Percentiles rank a stretch among this genome's conserved stretches.
phyloP scores from a whole-genome alignment of 2,113 vertebrate genomes.

The Microcebus ravelobensis region DNA sequence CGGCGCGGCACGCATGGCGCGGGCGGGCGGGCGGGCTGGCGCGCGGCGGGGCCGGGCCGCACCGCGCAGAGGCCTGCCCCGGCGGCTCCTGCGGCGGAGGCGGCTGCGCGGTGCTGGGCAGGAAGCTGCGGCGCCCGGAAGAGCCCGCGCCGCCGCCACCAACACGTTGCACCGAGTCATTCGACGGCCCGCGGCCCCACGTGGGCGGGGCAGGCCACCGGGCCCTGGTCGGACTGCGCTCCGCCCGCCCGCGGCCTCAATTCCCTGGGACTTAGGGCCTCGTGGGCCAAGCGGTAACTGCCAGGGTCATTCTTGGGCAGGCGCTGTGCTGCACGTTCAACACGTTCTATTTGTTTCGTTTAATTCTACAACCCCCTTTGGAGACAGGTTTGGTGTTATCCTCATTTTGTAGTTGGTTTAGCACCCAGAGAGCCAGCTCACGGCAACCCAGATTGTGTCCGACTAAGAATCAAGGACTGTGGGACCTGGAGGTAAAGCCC shows the following conservation, averaged over 20 bases:
- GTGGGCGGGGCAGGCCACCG: conserved; percentile 71
- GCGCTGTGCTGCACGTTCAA: background rate
- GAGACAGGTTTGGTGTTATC: background rate
- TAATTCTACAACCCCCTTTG: background rate
- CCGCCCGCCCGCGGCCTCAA: background rate
- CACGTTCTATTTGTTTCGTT: background rate
- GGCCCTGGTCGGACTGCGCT: background rate
- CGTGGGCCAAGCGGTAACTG: accelerated
- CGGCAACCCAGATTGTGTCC: background rate
- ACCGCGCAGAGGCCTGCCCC: background rate
- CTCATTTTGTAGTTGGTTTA: background rate
- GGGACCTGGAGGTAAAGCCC: background rate
- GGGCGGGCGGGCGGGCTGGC: background rate
- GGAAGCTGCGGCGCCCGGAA: conserved; percentile 79
- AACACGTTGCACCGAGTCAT: conserved; percentile 77
- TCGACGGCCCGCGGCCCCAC: conserved; percentile 71
- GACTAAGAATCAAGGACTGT: background rate
- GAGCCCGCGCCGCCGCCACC: conserved; percentile 65
- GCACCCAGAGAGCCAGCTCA: background rate
- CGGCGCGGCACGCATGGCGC: too few species aligned
- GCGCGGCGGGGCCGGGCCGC: background rate
- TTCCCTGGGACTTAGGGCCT: background rate
- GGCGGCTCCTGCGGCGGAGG: conserved; percentile 21
- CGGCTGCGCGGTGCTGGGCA: conserved; percentile 67
- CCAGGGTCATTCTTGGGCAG: background rate